Evolutionary conservation across 1,140 invertebrate genomes (phyloP).

Genomic region (Lamellibrachia luymesi): DNA sequence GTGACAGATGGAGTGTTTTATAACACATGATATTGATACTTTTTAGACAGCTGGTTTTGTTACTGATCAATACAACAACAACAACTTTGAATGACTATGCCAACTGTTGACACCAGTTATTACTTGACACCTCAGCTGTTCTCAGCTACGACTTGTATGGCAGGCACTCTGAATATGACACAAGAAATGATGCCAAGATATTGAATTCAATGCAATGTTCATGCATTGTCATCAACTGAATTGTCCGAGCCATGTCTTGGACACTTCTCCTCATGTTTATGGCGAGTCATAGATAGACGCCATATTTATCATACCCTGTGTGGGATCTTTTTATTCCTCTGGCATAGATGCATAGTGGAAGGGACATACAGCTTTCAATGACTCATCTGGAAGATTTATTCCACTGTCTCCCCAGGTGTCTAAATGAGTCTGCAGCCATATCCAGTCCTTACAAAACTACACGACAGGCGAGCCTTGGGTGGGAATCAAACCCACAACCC

Average conservation of each 20-base stretch:
- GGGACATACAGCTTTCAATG: background rate
- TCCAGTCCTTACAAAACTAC: background rate
- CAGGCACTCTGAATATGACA: background rate
- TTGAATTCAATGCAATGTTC: background rate
- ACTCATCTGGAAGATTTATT: background rate
- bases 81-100: background rate
- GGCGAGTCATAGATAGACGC: background rate
- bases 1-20: background rate
- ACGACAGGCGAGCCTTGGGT: background rate
- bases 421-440: too few species aligned
- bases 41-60: background rate
- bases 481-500: background rate
- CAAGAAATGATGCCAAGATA: background rate
- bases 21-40: background rate
- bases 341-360: background rate
- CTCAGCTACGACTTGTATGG: background rate
- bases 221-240: background rate
- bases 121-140: background rate
- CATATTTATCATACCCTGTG: background rate
- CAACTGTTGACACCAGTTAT: background rate
- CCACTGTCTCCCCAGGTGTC: background rate
- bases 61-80: background rate
- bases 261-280: background rate
- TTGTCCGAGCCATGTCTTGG: background rate
- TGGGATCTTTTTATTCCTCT: background rate